Evolutionary conservation across 2,888 invertebrate species (phyloP).

Genomic region (Sialis fuliginosa): DNA sequence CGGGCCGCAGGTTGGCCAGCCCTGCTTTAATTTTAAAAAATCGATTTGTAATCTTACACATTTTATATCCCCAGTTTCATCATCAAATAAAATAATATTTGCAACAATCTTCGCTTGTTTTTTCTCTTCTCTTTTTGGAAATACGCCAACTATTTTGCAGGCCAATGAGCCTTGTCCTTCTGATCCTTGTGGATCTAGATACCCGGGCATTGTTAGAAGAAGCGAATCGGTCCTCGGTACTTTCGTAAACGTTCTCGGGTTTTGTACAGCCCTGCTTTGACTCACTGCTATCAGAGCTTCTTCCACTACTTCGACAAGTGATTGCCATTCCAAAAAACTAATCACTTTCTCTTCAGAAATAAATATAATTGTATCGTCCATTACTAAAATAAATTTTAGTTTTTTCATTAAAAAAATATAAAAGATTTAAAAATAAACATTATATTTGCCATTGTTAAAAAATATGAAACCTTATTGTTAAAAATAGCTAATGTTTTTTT

Average conservation of each 20-base stretch:
- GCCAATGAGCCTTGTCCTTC: conserved; percentile 18
- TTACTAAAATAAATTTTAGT: background rate
- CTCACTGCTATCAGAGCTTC: conserved; percentile 21
- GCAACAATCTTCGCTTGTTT: conserved; percentile 26
- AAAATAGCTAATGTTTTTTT: no score
- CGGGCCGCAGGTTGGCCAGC: no score
- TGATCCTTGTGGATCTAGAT: conserved; percentile 20
- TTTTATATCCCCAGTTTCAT: conserved; percentile 24
- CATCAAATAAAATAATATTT: conserved; percentile 27
- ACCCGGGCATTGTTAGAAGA: conserved; percentile 29
- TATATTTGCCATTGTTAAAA: no score
- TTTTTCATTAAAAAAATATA: background rate
- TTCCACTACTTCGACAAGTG: conserved; percentile 23
- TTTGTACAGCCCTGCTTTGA: conserved; percentile 18
- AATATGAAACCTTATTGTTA: no score
- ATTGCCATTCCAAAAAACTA: conserved; percentile 22
- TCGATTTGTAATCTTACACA: conserved; percentile 17
- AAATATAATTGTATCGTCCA: conserved; percentile 9
- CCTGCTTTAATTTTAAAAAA: no score
- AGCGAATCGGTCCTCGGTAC: conserved; percentile 13
- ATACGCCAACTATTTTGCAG: conserved; percentile 30
- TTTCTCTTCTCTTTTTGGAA: conserved; percentile 15
- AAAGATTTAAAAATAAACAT: background rate
- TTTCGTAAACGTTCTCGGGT: conserved; percentile 18
- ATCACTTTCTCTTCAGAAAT: conserved; percentile 22